These are phyloP conservation scores for sheep (Ovis aries) DNA, from an alignment of 2,113 vertebrate species.

Conservation along the genomic window DNA sequence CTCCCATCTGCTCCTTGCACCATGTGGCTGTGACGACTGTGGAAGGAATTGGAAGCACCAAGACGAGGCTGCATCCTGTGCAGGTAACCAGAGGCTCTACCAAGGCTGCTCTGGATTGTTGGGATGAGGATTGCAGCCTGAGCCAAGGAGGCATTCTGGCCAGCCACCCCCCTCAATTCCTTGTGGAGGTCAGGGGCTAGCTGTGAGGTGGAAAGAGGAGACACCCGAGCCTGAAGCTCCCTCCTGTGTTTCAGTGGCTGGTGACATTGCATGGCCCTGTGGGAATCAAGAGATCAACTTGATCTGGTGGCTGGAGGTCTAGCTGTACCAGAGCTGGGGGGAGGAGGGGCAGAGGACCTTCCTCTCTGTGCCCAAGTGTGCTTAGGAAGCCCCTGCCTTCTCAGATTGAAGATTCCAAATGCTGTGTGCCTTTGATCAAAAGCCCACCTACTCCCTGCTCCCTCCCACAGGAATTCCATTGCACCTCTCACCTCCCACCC, in stretches of 20 bases:
- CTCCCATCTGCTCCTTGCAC: conserved; percentile 92
- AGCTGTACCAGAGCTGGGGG: neutral
- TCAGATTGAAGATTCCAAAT: neutral
- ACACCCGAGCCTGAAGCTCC: neutral
- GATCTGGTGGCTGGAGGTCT: neutral
- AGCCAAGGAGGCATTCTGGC: neutral
- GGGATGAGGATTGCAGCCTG: neutral
- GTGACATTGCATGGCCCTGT: neutral
- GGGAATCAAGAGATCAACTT: neutral
- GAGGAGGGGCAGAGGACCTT: accelerated
- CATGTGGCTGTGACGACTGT: conserved; percentile 91
- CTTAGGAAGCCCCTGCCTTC: neutral
- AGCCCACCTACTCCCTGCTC: neutral
- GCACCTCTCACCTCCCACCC: neutral
- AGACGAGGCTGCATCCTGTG: conserved; percentile 90
- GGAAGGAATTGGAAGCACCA: conserved; percentile 94
- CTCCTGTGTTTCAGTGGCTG: neutral
- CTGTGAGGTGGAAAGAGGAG: neutral
- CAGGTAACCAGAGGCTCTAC: conserved; percentile 80
- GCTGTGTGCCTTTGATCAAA: neutral
- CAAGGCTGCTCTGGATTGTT: neutral
- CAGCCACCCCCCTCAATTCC: accelerated
- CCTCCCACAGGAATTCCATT: neutral
- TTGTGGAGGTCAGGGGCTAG: neutral
- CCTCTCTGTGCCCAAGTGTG: no score